Evolutionary conservation across 2,888 invertebrate genomes (phyloP), one percentile per base, ranked within the genome.

Genomic region (Cerceris ruficornis): DNA sequence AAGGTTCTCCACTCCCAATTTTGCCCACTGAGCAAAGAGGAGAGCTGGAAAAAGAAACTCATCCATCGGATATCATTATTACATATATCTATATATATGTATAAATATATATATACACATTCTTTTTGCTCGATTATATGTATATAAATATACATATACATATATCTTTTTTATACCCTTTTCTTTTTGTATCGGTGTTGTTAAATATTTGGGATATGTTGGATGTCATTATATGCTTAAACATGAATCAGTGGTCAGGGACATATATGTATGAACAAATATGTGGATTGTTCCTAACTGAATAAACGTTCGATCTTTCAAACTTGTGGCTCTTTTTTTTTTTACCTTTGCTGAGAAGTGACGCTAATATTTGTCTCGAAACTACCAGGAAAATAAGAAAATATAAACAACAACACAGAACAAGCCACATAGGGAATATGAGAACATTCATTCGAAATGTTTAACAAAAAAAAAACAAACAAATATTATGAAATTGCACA

Each of bases 21-120:
- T 95, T 95, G 95, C 95, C 95, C 95, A 94, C 93, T 94, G 95
- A 95, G 96, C 96, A 96, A 96, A 96, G 96, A 96, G 96, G 96
- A 96, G 96, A 96, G 95, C 96, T 96, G 96, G 95, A 95, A 95
- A 94, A 94, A 94, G 93, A 92, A 93, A 92, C 91, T 91, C 92
- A 91, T 92, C 91, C 91, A 88, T 90, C 91, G 90, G 90, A 89
- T 86, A 87, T 89, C 86, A 88, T 91, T 88, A 90, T 88, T 89
- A 52, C 41, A 41, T 14, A 49, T 65, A 28, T 65, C 14, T 42
- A 54, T 52, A 28, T 58, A 58, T 41, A 52, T 14, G 7, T 52
- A 59, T 13, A 6, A 42, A 8, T 43, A 28, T 43, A 15, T 68
- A 55, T 9, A 13, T 49, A 9, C 68, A 60, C 28, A 28, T 28